A percentile compares a stretch with the other conserved stretches of the same genome.
These are phyloP conservation scores for Oryzias celebensis DNA, from an alignment of 2,113 vertebrate genomes.

Conservation along the genomic window DNA sequence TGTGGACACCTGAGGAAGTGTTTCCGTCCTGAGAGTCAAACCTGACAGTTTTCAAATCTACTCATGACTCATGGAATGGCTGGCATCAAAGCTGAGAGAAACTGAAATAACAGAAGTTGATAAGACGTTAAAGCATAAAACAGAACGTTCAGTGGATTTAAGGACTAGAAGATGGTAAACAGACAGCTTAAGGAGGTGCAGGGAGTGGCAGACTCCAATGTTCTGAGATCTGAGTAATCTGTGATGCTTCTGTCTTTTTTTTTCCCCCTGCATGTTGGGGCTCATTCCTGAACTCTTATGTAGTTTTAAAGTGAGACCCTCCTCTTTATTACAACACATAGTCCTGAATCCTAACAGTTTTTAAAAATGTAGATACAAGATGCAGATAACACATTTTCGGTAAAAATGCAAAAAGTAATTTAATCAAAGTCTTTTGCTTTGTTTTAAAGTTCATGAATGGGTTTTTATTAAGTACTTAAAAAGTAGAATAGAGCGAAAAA, in stretches of 20 bases:
- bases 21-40: no score
- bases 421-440: no score
- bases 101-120: background rate
- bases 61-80: background rate
- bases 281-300: constrained; percentile 43
- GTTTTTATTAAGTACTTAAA: no score
- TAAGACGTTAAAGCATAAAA: background rate
- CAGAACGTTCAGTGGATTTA: background rate
- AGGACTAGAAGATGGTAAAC: constrained; percentile 2
- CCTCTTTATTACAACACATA: background rate
- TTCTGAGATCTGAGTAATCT: constrained; percentile 12
- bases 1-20: no score
- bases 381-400: no score
- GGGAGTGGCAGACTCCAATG: constrained; percentile 59
- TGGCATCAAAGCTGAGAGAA: background rate
- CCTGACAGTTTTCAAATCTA: no score
- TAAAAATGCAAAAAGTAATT: no score
- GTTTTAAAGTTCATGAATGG: no score
- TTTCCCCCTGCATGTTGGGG: constrained; percentile 54
- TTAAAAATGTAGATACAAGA: no score
- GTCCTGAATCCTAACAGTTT: no score
- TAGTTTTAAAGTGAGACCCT: background rate
- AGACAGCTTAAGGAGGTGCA: constrained; percentile 43
- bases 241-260: constrained; percentile 29
- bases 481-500: no score